Evolutionary conservation across 1,140 invertebrate species (phyloP).

Genomic region (Saccostrea glomerata): DNA sequence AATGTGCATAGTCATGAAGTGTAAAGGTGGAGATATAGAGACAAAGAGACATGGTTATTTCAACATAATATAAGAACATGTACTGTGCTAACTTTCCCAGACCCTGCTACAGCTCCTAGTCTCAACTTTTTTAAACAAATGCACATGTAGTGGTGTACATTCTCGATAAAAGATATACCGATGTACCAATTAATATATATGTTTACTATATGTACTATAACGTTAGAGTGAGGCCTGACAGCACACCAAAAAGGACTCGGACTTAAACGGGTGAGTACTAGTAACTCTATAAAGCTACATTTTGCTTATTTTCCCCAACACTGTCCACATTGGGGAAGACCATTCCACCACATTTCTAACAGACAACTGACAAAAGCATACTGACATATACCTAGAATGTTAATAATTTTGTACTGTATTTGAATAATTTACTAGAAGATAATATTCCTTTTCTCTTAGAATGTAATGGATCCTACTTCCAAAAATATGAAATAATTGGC

Average conservation of each 20-base stretch:
- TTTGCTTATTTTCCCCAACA: background rate
- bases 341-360: too few species aligned
- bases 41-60: too few species aligned
- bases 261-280: background rate
- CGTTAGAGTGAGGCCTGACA: background rate
- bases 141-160: background rate
- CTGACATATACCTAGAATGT: too few species aligned
- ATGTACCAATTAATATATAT: background rate
- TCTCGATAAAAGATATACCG: background rate
- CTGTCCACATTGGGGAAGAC: background rate
- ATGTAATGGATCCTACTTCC: too few species aligned
- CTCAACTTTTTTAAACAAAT: background rate
- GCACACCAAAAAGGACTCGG: background rate
- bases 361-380: too few species aligned
- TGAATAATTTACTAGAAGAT: background rate
- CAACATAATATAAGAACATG: too few species aligned
- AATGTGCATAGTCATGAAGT: too few species aligned
- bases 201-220: background rate
- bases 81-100: background rate
- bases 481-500: too few species aligned
- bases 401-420: too few species aligned
- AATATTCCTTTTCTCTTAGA: background rate
- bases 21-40: too few species aligned
- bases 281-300: background rate
- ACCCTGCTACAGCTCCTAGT: background rate